Evolutionary conservation across 2,113 vertebrate species (phyloP).

Genomic region (Lepus europaeus): DNA sequence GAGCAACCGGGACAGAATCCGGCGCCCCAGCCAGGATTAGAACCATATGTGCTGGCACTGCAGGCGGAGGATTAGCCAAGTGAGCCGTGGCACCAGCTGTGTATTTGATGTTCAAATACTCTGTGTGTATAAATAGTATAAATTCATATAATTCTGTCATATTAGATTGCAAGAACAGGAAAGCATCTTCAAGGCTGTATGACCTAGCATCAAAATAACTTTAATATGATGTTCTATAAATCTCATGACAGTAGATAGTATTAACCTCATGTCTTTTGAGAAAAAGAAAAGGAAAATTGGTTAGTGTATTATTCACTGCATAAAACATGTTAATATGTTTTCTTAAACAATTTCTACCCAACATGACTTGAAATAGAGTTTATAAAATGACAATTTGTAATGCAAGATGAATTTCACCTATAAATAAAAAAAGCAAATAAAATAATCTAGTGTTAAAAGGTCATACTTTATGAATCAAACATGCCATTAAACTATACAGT

Average conservation of each 20-base stretch:
- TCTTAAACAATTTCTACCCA: not conserved
- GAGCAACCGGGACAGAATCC: too few species aligned
- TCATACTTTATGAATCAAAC: slow-evolving; percentile 1
- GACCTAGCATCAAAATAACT: not conserved
- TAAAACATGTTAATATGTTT: not conserved
- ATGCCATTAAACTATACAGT: not conserved
- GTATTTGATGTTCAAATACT: not conserved
- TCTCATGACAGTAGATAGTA: not conserved
- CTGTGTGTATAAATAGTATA: not conserved
- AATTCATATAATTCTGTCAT: slow-evolving; percentile 9
- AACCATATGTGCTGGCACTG: too few species aligned
- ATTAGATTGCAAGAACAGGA: not conserved
- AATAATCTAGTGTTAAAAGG: not conserved
- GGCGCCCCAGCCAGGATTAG: too few species aligned
- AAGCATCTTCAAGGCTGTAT: not conserved
- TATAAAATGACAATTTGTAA: slow-evolving; percentile 24
- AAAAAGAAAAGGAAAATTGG: not conserved
- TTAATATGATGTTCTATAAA: not conserved
- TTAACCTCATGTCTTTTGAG: not conserved
- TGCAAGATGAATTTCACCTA: not conserved
- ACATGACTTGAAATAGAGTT: not conserved
- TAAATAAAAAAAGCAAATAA: not conserved
- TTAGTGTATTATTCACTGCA: not conserved
- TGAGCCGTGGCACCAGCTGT: not conserved
- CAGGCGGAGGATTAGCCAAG: too few species aligned